Conservation (phyloP, 2,113 vertebrate genomes). For the Varanus komodoensis region DNA sequence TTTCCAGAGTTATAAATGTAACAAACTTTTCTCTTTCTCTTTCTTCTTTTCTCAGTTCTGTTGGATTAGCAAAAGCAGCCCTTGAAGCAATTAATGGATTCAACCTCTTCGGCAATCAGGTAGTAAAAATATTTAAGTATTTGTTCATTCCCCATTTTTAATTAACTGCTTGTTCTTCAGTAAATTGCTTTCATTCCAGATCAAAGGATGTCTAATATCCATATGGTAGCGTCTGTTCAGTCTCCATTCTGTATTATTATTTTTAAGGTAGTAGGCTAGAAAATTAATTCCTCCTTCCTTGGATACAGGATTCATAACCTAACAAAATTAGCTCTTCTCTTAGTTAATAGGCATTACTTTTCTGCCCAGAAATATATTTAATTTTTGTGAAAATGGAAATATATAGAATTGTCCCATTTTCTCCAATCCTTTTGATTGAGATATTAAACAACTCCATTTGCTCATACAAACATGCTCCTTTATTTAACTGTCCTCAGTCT, state of each 20-base stretch:
- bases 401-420: constrained; percentile 8
- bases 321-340: constrained; percentile 26
- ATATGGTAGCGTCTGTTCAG: neutral
- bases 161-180: constrained; percentile 61
- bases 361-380: neutral
- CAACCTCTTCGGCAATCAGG: constrained; percentile 99
- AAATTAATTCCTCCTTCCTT: constrained; percentile 26
- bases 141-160: constrained; percentile 45
- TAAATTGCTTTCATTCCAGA: constrained; percentile 24
- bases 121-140: constrained; percentile 70
- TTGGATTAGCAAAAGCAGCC: constrained; percentile 96
- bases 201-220: constrained; percentile 33
- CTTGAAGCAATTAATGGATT: constrained; percentile 98
- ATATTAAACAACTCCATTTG: constrained; percentile 17
- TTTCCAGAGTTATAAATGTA: constrained; percentile 38
- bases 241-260: neutral
- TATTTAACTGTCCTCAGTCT: neutral
- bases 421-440: constrained; percentile 19
- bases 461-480: neutral
- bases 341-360: constrained; percentile 14
- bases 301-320: neutral
- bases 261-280: constrained; percentile 12
- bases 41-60: constrained; percentile 81
- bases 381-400: constrained; percentile 1
- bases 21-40: constrained; percentile 7